These are phyloP conservation scores for Akabosia matsudoensis DNA, from an alignment of 1,140 invertebrate species.

Conservation along the genomic window DNA sequence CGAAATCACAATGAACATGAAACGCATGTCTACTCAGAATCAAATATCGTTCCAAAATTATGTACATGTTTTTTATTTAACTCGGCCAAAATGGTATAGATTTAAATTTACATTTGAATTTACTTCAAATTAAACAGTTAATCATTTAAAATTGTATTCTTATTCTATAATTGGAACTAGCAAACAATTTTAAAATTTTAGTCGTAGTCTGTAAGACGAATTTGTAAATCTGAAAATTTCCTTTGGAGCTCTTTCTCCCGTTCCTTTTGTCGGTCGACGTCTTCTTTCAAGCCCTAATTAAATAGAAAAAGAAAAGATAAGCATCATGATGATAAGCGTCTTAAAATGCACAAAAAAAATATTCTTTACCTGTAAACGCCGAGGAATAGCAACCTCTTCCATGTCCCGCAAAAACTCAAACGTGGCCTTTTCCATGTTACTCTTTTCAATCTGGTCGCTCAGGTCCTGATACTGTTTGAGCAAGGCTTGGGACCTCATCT, in stretches of 20 bases:
- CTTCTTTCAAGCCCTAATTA: constrained; percentile 76
- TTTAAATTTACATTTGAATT: too few relatives aligned
- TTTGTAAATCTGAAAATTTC: constrained; percentile 55
- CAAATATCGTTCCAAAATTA: too few relatives aligned
- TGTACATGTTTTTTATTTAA: too few relatives aligned
- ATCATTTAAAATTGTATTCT: too few relatives aligned
- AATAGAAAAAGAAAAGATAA: too few relatives aligned
- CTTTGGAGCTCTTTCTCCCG: constrained; percentile 83
- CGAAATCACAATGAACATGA: too few relatives aligned
- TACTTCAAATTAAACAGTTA: too few relatives aligned
- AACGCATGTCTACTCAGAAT: too few relatives aligned
- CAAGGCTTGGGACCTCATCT: constrained; percentile 76
- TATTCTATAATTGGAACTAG: too few relatives aligned
- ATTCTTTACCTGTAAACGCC: constrained; percentile 71
- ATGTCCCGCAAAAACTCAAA: constrained; percentile 87
- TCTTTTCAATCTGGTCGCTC: constrained; percentile 85
- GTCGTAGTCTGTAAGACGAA: neutral
- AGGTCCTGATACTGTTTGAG: constrained; percentile 85
- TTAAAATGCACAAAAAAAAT: constrained; percentile 9
- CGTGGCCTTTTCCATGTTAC: constrained; percentile 82
- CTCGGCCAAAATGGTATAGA: too few relatives aligned
- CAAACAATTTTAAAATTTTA: too few relatives aligned
- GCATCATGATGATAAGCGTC: too few relatives aligned
- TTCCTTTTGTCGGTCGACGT: constrained; percentile 86
- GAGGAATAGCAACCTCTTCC: constrained; percentile 84